Evolutionary conservation across 1,140 invertebrate species (phyloP), one percentile per base, ranked within the genome.

Genomic region (Drosophila tropicalis): DNA sequence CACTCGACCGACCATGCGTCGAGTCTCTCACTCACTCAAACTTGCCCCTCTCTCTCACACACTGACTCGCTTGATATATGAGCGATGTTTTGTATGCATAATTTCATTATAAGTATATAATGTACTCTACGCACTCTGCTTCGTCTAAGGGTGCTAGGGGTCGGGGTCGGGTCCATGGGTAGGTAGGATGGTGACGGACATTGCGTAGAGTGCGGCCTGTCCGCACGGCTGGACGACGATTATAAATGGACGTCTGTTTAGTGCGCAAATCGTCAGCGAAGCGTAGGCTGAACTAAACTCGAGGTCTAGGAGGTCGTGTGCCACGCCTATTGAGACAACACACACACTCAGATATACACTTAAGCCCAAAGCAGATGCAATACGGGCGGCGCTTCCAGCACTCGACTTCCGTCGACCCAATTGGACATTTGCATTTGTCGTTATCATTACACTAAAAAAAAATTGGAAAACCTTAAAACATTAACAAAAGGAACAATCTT

Each of bases 51-150:
- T 9, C 2, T 22, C 10, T 22, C 17, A 22, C 70, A 67, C 65
- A 51, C 36, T 13, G 12, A 0, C 32, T 61, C 29, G 29, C 82
- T 89, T 89, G 84, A 89, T 89, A 89, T 89, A 89, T 89, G 84
- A 82, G 58, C 84, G 64, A 86, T 86, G 84, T 83, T 87, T 83
- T 77, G 83, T 86, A 83, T 89, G 84, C 84, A 89, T 89, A 89
- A 89, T 89, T 89, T 89, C 85, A 89, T 89, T 89, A 89, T 51
- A 51, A 51, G 44, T 51, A 51, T 51, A 51, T 90, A 89, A 90
- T 89, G 68, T 79, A 70, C 70, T 79, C 34, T 39, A 76, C 67
- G 67, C 78, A 76, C 72, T 81, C 64, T 5, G 29, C 68, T 81
- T 62, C 2, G 22, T 64, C 73, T 47, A 57, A 56, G 36, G 29